Percentiles rank a stretch among this genome's conserved stretches.
phyloP scores from a whole-genome alignment of 2,113 vertebrate species.

The Cynocephalus volans region DNA sequence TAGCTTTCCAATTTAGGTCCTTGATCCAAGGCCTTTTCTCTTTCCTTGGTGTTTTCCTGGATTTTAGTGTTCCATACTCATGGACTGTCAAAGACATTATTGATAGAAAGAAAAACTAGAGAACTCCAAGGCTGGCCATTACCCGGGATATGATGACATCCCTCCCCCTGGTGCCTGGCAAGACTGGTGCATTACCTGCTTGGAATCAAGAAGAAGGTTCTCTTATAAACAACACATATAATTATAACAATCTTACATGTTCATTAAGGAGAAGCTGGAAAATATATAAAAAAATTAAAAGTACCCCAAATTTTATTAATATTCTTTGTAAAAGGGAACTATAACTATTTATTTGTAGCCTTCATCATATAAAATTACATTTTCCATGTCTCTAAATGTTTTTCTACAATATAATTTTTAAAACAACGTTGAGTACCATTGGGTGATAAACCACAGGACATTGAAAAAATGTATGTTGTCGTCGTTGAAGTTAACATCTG shows the following conservation, averaged over 20 bases:
- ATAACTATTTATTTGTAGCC: neutral
- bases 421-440: neutral
- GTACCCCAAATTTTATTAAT: neutral
- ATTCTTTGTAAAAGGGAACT: neutral
- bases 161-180: neutral
- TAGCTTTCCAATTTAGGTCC: slow-evolving; percentile 9
- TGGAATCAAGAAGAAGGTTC: neutral
- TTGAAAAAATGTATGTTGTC: neutral
- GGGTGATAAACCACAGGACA: neutral
- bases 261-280: neutral
- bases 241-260: neutral
- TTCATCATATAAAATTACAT: neutral
- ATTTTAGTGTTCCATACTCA: neutral
- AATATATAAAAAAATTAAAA: neutral
- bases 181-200: neutral
- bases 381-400: slow-evolving; percentile 31
- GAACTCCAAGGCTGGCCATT: neutral
- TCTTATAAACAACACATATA: neutral
- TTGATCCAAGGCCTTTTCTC: slow-evolving; percentile 39
- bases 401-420: neutral
- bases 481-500: neutral
- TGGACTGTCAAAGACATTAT: slow-evolving; percentile 40
- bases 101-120: slow-evolving; percentile 41
- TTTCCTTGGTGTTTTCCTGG: slow-evolving; percentile 34
- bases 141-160: neutral